phyloP scores from a whole-genome alignment of 2,113 vertebrate species.

The Amazona vittata region DNA sequence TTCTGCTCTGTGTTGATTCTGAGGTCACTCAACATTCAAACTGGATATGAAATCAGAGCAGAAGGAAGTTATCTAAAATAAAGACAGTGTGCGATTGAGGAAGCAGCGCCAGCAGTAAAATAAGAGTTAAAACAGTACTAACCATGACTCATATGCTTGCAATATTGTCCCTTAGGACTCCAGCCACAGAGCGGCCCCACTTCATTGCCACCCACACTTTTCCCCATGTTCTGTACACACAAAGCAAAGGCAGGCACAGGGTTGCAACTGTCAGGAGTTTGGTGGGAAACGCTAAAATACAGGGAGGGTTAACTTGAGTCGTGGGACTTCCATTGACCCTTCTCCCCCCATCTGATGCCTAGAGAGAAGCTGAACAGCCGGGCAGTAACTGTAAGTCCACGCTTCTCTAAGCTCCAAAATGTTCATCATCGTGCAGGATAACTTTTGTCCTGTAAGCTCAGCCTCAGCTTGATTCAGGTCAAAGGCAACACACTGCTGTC shows the following conservation, averaged over 20 bases:
- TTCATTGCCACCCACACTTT: constrained; percentile 51
- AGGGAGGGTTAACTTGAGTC: background rate
- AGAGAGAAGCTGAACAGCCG: background rate
- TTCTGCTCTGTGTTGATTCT: background rate
- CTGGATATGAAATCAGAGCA: background rate
- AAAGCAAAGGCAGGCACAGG: constrained; percentile 18
- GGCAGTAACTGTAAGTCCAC: background rate
- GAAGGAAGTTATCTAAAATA: background rate
- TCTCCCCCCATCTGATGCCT: background rate
- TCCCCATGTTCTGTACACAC: background rate
- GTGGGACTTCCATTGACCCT: constrained; percentile 11
- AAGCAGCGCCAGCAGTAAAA: background rate
- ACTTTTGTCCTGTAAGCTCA: background rate
- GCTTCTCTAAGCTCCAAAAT: background rate
- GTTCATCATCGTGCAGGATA: background rate
- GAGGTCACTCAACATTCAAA: background rate
- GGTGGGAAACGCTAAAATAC: constrained; percentile 29
- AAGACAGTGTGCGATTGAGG: background rate
- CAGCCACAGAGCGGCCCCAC: background rate
- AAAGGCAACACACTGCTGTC: background rate
- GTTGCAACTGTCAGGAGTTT: constrained; percentile 5
- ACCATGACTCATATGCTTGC: constrained; percentile 28
- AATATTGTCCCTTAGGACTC: constrained; percentile 35
- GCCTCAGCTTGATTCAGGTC: background rate
- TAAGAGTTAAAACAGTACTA: constrained; percentile 21